Evolutionary conservation across 2,888 invertebrate species (phyloP), one percentile per base, ranked within the genome.

Genomic region (Coelinius sp.): DNA sequence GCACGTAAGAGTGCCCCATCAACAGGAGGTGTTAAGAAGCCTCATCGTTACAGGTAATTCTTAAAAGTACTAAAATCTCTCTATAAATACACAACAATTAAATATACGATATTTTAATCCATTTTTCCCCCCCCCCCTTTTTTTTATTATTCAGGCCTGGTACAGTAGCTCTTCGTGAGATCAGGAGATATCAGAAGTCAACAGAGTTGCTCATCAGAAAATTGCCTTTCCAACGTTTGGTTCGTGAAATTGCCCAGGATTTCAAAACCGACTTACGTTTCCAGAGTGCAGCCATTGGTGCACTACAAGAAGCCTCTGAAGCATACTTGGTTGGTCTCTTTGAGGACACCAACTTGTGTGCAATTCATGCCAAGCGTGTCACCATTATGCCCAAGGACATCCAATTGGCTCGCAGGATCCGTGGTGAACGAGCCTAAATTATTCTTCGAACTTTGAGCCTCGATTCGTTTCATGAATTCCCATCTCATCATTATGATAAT

Each of bases 351-450:
- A 98, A 98, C 90, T 92, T 98, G 92, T 97, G 97, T 90, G 98
- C 97, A 80, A 97, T 98, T 88, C 98, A 98, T 86, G 98, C 97
- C 82, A 97, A 97, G 89, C 93, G 97, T 84, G 97, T 98, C 69
- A 98, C 97, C 78, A 98, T 98, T 89, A 98, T 97, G 97, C 97
- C 98, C 82, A 98, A 97, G 90, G 97, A 98, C 88, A 97, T 98
- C 85, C 97, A 97, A 89, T 91, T 98, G 88, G 97, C 97, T 74
- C 93, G 97, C 88, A 93, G 97, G 91, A 98, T 98, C 90, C 95
- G 97, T 86, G 97, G 97, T 80, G 97, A 97, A 90, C 94, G 97
- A 89, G 95, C 95, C 91, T 96, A 95, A 94, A 80, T 71, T 10
- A 44, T 27, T 52, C 25, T 35, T 24, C 12, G 8, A 63, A 24